These are phyloP conservation scores for Aplysina aerophoba DNA, from an alignment of 37 sponge, comb jelly and placozoan genomes.

Conservation along the genomic window DNA sequence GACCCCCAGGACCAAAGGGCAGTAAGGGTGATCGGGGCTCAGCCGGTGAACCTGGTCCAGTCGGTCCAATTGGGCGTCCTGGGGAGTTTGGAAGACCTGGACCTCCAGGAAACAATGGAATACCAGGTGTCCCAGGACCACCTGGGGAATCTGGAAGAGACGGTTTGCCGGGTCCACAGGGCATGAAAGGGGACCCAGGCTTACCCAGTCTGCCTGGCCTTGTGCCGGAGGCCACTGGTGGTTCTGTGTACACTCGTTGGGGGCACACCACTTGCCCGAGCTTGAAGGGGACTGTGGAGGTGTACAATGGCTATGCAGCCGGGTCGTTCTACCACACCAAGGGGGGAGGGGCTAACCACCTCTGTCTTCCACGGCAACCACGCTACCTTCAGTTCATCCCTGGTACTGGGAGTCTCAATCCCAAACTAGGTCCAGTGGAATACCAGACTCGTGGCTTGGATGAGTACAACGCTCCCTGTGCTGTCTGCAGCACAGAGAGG, in stretches of 20 bases:
- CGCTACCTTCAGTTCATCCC: background rate
- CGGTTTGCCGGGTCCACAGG: constrained; percentile 16
- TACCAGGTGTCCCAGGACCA: background rate
- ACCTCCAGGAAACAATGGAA: no score
- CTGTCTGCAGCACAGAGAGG: background rate
- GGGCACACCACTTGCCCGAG: constrained; percentile 22
- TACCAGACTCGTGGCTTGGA: background rate
- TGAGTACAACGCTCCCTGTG: constrained; percentile 28
- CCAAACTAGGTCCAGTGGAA: constrained; percentile 16
- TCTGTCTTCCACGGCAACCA: constrained; percentile 30
- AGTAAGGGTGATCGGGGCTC: no score
- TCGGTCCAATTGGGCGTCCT: constrained; percentile 15
- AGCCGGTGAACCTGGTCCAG: no score
- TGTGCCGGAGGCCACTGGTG: background rate
- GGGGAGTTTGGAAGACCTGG: constrained; percentile 7
- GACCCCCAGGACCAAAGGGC: no score
- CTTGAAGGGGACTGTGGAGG: background rate
- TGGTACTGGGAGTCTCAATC: no score
- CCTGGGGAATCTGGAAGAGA: constrained; percentile 19
- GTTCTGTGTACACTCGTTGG: constrained; percentile 22
- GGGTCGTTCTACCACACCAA: constrained; percentile 5
- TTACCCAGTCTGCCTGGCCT: no score
- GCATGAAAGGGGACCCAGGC: no score
- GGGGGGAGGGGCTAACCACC: constrained; percentile 21
- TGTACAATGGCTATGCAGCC: constrained; percentile 22